A percentile compares a stretch with the other conserved stretches of the same genome.
phyloP scores from a whole-genome alignment of 2,888 invertebrate species.

The Lissocephala sabroskyi region DNA sequence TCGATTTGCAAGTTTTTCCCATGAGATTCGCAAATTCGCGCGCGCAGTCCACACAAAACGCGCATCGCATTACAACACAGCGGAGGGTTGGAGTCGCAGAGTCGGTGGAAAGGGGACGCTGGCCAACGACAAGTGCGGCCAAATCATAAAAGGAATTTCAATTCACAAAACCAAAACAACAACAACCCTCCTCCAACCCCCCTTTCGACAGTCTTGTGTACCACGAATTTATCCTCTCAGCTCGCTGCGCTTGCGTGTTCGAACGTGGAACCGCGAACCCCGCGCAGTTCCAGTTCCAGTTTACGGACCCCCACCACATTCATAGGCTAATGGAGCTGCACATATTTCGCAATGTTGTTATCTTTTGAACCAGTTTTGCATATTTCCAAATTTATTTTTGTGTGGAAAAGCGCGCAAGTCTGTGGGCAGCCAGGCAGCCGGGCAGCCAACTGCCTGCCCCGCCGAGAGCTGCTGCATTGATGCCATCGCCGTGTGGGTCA shows the following conservation, averaged over 20 bases:
- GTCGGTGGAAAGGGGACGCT: neutral
- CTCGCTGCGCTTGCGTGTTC: neutral
- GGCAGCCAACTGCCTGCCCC: too few species aligned
- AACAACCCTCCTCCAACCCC: neutral
- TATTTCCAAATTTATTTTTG: constrained; percentile 8
- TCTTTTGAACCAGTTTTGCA: constrained; percentile 7
- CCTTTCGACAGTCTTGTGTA: too few species aligned
- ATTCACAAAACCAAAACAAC: neutral
- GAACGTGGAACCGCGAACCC: too few species aligned
- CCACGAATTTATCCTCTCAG: neutral
- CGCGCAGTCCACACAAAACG: neutral
- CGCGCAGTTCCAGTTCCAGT: constrained; percentile 5
- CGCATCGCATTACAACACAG: constrained; percentile 5
- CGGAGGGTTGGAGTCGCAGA: neutral
- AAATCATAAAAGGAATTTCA: constrained; percentile 6
- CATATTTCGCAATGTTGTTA: constrained; percentile 15
- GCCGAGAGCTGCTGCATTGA: too few species aligned
- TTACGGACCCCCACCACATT: constrained; percentile 1
- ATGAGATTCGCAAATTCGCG: constrained; percentile 4
- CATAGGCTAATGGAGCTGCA: constrained; percentile 9
- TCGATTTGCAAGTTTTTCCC: constrained; percentile 2
- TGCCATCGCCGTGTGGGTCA: constrained; percentile 12
- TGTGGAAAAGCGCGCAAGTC: neutral
- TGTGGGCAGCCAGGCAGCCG: too few species aligned
- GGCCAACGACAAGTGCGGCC: neutral